Percentiles rank a stretch among this genome's conserved stretches.
Evolutionary conservation across 2,888 invertebrate genomes (phyloP).

Genomic region (Drosophila pseudotalamancana): DNA sequence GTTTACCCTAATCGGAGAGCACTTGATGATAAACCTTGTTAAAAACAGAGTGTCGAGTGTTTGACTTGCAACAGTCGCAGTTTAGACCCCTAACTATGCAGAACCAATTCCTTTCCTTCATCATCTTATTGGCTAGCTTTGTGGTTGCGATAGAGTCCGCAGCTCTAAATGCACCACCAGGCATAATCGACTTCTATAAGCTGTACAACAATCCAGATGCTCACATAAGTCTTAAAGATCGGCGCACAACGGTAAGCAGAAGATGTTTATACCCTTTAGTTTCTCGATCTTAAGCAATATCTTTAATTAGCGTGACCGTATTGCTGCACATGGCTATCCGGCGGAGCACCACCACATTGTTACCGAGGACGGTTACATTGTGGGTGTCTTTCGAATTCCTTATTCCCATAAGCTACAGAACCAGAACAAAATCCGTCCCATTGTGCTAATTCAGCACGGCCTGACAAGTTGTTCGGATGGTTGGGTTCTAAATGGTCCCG

Average conservation of each 20-base stretch:
- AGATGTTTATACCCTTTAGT: rapidly evolving
- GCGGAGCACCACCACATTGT: conserved; percentile 87
- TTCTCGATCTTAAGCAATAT: not conserved
- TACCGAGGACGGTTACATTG: conserved; percentile 77
- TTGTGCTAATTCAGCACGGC: conserved; percentile 85
- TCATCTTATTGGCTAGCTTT: not conserved
- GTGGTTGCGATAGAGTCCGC: conserved; percentile 10
- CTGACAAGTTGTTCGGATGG: conserved; percentile 73
- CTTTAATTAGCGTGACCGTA: conserved; percentile 61
- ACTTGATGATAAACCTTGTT: conserved; percentile 28
- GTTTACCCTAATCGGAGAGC: conserved; percentile 8
- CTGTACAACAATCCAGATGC: conserved; percentile 61
- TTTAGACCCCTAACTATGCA: conserved; percentile 16
- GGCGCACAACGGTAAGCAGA: conserved; percentile 53
- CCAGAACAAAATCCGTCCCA: conserved; percentile 56
- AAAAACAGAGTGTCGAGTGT: not conserved
- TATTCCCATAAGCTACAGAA: conserved; percentile 69
- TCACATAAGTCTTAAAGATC: conserved; percentile 31
- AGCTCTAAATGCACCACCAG: conserved; percentile 18
- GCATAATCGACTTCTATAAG: conserved; percentile 55
- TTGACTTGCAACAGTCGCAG: conserved; percentile 15
- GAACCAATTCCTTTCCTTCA: not conserved
- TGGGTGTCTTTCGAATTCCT: conserved; percentile 78
- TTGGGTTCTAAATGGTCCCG: conserved; percentile 74
- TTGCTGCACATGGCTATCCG: conserved; percentile 85